Conservation (phyloP, 2,113 vertebrate species). For the Empidonax traillii region DNA sequence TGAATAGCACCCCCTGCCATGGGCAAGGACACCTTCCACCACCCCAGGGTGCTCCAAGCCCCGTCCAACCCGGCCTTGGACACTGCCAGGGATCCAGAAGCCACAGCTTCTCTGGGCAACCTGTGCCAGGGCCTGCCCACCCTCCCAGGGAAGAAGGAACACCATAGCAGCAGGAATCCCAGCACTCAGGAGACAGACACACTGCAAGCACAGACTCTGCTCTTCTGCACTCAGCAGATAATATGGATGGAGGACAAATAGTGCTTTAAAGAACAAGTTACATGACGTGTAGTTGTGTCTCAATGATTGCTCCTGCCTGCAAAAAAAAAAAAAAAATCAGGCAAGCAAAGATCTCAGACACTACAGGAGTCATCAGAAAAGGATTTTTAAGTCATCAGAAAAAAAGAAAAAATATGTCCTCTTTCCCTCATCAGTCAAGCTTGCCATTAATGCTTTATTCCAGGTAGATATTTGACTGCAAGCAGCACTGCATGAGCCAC, state of each 20-base stretch:
- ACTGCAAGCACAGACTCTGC: neutral
- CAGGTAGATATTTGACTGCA: neutral
- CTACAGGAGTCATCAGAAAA: neutral
- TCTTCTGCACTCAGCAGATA: neutral
- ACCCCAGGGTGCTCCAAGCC: accelerated
- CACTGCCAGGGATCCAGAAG: neutral
- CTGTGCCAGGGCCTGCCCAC: neutral
- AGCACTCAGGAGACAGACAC: neutral
- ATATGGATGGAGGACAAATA: neutral
- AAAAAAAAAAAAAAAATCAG: neutral
- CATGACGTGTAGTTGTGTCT: neutral
- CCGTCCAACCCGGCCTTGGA: neutral
- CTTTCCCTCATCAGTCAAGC: neutral
- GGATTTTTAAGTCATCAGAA: neutral
- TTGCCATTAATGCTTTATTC: neutral
- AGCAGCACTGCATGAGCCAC: neutral
- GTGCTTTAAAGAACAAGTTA: neutral
- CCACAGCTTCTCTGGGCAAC: neutral
- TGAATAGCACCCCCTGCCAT: accelerated
- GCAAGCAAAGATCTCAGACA: neutral
- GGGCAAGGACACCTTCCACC: neutral
- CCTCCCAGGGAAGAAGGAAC: neutral
- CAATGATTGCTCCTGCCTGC: neutral
- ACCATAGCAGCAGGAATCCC: neutral
- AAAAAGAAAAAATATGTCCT: neutral